These are phyloP conservation scores for Pseudonaja textilis DNA, from an alignment of 2,113 vertebrate genomes.

Conservation along the genomic window DNA sequence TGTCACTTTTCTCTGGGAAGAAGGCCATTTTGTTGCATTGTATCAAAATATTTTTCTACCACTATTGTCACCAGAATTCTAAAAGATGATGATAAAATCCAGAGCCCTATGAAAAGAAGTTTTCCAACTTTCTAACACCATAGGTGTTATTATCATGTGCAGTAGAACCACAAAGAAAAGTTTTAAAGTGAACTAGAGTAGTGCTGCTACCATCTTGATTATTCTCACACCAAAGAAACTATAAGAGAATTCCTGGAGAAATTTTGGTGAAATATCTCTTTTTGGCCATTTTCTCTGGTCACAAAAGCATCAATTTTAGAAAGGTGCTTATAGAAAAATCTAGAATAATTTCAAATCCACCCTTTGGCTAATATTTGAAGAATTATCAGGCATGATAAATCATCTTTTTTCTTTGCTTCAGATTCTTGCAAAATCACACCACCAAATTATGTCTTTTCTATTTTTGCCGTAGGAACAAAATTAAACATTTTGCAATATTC, in stretches of 20 bases:
- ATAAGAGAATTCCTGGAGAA: not conserved
- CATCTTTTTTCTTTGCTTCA: not conserved
- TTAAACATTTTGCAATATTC: conserved; percentile 3
- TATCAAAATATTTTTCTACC: not conserved
- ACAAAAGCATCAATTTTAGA: not conserved
- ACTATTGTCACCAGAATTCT: not conserved
- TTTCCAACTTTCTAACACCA: not conserved
- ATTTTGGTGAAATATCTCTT: not conserved
- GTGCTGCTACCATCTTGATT: not conserved
- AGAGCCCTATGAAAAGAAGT: not conserved
- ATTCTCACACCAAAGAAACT: not conserved
- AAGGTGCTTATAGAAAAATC: not conserved
- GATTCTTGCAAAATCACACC: not conserved
- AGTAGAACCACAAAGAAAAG: not conserved
- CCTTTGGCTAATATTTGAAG: not conserved
- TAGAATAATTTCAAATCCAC: not conserved
- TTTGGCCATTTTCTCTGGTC: not conserved
- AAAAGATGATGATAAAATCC: not conserved
- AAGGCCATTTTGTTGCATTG: not conserved
- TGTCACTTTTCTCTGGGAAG: not conserved
- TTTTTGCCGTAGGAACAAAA: not conserved
- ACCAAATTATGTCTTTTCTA: not conserved
- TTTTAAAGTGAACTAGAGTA: not conserved
- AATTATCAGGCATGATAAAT: not conserved
- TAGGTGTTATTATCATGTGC: not conserved